Evolutionary conservation across 1,140 invertebrate species (phyloP).

Genomic region (Sinella curviseta): DNA sequence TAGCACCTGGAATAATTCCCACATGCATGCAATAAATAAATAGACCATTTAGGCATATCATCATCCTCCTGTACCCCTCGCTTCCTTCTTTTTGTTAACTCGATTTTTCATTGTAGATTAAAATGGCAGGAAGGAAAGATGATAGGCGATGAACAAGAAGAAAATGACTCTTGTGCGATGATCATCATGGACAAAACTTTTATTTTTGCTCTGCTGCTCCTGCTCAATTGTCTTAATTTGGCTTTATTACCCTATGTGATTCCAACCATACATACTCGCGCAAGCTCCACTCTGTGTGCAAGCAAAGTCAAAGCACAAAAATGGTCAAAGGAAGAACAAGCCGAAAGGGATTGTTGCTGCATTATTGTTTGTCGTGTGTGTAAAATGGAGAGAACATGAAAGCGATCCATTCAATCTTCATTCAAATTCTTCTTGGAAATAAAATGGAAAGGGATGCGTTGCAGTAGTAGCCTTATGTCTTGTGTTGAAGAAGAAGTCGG

Average conservation of each 20-base stretch:
- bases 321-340: conserved; percentile 5
- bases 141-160: no score
- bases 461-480: no score
- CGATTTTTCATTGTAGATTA: background rate
- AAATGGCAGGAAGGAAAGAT: no score
- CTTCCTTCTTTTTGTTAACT: background rate
- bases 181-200: background rate
- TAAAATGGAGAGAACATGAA: no score
- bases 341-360: background rate
- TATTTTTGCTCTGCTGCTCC: background rate
- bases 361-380: no score
- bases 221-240: conserved; percentile 12
- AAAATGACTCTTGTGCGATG: no score
- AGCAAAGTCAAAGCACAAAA: conserved; percentile 1
- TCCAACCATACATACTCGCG: background rate
- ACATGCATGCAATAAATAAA: background rate
- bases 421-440: no score
- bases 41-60: background rate
- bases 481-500: no score
- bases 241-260: background rate
- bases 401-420: no score
- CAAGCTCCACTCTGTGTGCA: background rate
- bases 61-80: background rate
- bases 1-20: background rate
- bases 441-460: no score